Percentiles rank a stretch among this genome's conserved stretches.
Evolutionary conservation across 2,797 vertebrate genomes (phyloP).

Genomic region (Sebastes baramenuke): DNA sequence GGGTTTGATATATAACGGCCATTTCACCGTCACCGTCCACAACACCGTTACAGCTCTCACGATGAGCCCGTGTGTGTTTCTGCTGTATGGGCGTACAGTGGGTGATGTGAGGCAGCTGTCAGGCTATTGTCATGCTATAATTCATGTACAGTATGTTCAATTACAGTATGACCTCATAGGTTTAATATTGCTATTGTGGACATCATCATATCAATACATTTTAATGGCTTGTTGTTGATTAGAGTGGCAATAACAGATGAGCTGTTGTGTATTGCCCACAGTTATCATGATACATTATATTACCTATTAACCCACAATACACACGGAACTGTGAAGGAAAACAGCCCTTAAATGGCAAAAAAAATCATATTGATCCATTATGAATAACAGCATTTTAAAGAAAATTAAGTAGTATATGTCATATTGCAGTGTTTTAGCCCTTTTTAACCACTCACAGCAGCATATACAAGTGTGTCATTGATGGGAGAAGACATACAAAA

Average conservation of each 20-base stretch:
- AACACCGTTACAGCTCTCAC: not conserved
- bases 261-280: not conserved
- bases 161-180: slow-evolving; percentile 2
- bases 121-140: slow-evolving; percentile 17
- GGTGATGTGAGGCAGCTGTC: slow-evolving; percentile 18
- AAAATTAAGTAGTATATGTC: not conserved
- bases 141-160: not conserved
- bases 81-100: slow-evolving; percentile 33
- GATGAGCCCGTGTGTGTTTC: not conserved
- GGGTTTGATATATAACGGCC: slow-evolving; percentile 26
- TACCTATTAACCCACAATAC: not conserved
- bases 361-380: not conserved
- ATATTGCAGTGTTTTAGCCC: slow-evolving; percentile 15
- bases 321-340: not conserved
- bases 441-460: not conserved
- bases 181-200: not conserved
- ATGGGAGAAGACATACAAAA: not conserved
- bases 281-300: not conserved
- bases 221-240: not conserved
- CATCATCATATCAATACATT: no score
- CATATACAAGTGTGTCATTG: not conserved
- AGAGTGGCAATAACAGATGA: not conserved
- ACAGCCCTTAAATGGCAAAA: not conserved
- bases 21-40: slow-evolving; percentile 20
- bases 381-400: not conserved